Evolutionary conservation across 35 echinoderm and acorn worm species (phyloP), one percentile per base, ranked within the genome.

Genomic region (Apostichopus parvimensis): DNA sequence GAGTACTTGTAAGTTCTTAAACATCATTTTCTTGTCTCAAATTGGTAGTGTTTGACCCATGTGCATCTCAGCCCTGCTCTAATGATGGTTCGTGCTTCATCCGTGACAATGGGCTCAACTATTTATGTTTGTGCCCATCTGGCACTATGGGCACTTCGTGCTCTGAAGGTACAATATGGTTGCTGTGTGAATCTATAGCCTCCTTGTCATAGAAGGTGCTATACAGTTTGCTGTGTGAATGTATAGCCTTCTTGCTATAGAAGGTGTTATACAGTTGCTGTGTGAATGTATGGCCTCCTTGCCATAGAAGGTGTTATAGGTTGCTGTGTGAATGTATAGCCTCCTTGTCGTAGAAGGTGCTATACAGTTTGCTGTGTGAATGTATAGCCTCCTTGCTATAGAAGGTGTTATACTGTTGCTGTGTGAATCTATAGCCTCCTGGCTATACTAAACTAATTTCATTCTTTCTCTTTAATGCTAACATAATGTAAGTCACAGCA

Each of bases 11-110:
- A 68, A 68, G 64, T 68, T 14, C 18, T 56, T 55, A 82, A 34
- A 55, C 52, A 10, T 12, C 55, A 12, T 34, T 80, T 4, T 80
- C 79, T 45, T 52, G 11, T 14, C 7, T 82, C 79, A 55, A 45
- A 54, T 55, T n/a, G 34, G 5, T 82, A 82, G 79, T 82, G 34
- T 17, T 82, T 82, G 79, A 82, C 55, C 79, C 79, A 55, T 82
- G 79, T 82, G 12, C 55, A 17, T 82, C 79, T 11, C 45, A 55
- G 45, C 79, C 79, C n/a, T 82, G 79, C 25, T 82, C 25, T 9
- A 68, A 68, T 11, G 53, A 82, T 14, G 79, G 79, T 18, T 6
- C n/a, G 79, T 82, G 79, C 79, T 82, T 82, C 52, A 82, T n/a
- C 34, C 79, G 55, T 24, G 79, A 82, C 79, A 82, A 82, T 55